phyloP scores from a whole-genome alignment of 2,113 vertebrate genomes.

The Carollia perspicillata region DNA sequence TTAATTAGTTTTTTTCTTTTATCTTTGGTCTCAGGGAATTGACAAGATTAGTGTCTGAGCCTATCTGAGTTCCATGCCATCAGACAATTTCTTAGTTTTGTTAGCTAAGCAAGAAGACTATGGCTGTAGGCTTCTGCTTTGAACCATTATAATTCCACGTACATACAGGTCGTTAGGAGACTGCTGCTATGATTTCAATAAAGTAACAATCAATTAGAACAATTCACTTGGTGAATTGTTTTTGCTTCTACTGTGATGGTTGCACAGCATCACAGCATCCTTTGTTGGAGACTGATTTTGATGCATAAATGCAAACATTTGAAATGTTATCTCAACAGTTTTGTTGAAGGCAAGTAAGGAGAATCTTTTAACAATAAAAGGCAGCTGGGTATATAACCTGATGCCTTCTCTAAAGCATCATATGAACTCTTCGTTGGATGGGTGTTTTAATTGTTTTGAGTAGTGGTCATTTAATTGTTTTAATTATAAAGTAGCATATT shows the following conservation, averaged over 20 bases:
- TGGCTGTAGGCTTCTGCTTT: neutral
- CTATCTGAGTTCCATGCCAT: neutral
- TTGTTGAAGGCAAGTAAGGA: neutral
- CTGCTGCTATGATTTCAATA: neutral
- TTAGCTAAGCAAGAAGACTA: neutral
- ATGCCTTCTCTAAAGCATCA: neutral
- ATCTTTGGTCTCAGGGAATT: neutral
- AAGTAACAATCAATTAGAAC: neutral
- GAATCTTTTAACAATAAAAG: neutral
- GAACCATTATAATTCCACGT: neutral
- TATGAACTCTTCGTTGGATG: neutral
- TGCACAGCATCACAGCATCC: neutral
- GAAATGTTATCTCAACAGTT: neutral
- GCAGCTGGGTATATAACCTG: neutral
- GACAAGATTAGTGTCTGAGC: neutral
- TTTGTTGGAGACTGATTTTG: neutral
- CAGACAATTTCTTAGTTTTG: neutral
- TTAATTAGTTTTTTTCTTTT: neutral
- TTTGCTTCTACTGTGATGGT: neutral
- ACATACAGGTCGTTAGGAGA: neutral
- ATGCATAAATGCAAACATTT: neutral
- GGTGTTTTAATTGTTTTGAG: neutral
- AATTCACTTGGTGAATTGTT: neutral
- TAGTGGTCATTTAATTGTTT: neutral
- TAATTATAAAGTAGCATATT: neutral